Evolutionary conservation across 1,140 invertebrate species (phyloP), one percentile per base, ranked within the genome.

Genomic region (Colletes latitarsis): DNA sequence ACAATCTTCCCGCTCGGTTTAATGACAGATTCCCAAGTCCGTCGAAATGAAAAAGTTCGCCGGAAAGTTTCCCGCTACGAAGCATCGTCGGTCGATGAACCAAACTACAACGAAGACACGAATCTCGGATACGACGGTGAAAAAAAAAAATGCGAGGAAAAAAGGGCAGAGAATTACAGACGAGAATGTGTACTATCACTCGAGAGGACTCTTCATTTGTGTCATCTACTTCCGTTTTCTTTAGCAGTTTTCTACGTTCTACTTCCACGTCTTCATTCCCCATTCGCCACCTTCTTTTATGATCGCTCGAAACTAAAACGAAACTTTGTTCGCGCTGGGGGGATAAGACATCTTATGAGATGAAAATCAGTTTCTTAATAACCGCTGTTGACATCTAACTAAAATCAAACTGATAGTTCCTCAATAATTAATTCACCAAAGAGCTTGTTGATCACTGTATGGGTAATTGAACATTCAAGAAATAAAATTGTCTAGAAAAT

Each of bases 131-230:
- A 46, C 39, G 73, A 10, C 15, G 39, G 15, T 10, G 55, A 43
- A n/a, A 30, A 57, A 63, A 39, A 41, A 19, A n/a, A 30, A 30
- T 46, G 67, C 49, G 39, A 66, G 17, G 6, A 75, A 62, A 57
- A 53, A 52, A 52, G 77, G 75, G 73, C 77, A 87, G 86, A 88
- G 89, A 90, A 91, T 91, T 91, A 90, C 89, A 90, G 88, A 89
- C 83, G 82, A 87, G 85, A 85, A 77, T 72, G 82, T 71, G 71
- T 80, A 80, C 85, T 83, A 88, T 88, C 86, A 79, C 84, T 82
- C 77, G 81, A 81, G 81, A 81, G 85, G 86, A 81, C 86, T 91
- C 86, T 80, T 69, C 71, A 74, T 77, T 77, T 71, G 43, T 58
- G 67, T 77, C 57, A 77, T 49, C n/a, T 60, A 52, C 21, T 58